These are phyloP conservation scores for Nezara viridula DNA, from an alignment of 2,888 invertebrate species.

Conservation along the genomic window DNA sequence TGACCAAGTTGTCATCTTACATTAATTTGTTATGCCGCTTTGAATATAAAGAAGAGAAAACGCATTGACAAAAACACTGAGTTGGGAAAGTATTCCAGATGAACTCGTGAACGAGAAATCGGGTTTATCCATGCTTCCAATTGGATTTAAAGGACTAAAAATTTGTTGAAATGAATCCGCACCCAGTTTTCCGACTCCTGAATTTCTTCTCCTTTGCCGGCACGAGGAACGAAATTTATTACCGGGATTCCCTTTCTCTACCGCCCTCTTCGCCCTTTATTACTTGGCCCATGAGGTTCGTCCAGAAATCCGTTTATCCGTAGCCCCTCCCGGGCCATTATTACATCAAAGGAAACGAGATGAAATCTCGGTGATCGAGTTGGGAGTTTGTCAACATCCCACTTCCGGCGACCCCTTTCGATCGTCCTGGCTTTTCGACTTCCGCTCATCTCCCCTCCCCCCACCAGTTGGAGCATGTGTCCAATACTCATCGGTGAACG, in stretches of 20 bases:
- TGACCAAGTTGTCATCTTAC: no score
- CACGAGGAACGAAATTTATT: conserved; percentile 18
- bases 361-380: conserved; percentile 55
- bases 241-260: conserved; percentile 22
- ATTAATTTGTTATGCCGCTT: no score
- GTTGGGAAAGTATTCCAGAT: background rate
- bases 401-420: conserved; percentile 31
- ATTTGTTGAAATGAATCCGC: conserved; percentile 9
- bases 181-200: conserved; percentile 13
- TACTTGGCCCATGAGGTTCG: conserved; percentile 32
- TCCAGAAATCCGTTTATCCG: conserved; percentile 43
- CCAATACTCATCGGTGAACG: background rate
- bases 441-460: background rate
- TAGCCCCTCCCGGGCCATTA: conserved; percentile 45
- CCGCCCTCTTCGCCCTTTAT: conserved; percentile 19
- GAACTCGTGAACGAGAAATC: background rate
- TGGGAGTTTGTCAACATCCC: conserved; percentile 57
- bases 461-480: background rate
- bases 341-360: conserved; percentile 59
- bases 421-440: conserved; percentile 31
- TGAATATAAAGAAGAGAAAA: background rate
- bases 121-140: background rate
- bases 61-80: background rate
- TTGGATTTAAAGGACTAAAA: conserved; percentile 7
- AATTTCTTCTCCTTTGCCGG: background rate